Evolutionary conservation across 2,113 vertebrate species (phyloP).

Genomic region (Morphnarchus princeps): DNA sequence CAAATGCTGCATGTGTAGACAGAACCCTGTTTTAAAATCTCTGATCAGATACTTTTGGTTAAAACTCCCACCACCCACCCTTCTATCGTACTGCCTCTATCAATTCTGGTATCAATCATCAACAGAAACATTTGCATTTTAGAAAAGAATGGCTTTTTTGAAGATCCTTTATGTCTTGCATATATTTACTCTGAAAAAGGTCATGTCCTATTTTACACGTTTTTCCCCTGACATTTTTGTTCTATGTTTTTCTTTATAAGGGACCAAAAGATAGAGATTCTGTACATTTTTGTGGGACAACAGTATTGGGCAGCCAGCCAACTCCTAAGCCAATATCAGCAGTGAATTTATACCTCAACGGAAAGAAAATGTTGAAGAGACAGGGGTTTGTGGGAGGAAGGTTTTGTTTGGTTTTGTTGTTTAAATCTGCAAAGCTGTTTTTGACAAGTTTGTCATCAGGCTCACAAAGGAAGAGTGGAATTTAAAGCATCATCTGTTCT

Average conservation of each 20-base stretch:
- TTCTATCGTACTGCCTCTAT: background rate
- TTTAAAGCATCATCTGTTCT: background rate
- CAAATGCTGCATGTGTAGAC: fast-evolving
- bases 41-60: background rate
- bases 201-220: background rate
- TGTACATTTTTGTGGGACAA: constrained; percentile 40
- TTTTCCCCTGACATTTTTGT: background rate
- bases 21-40: background rate
- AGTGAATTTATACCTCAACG: background rate
- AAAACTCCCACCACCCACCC: background rate
- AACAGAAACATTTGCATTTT: background rate
- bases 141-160: background rate
- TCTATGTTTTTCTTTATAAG: background rate
- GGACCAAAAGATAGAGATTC: background rate
- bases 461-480: background rate
- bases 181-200: background rate
- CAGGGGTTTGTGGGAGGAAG: background rate
- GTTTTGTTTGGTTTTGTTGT: background rate
- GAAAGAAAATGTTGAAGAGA: background rate
- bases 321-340: background rate
- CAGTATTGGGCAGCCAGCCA: background rate
- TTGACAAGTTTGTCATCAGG: background rate
- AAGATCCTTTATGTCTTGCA: background rate
- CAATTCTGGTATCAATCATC: background rate
- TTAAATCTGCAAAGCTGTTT: background rate